Conservation (phyloP, 2,113 vertebrate species). For the Orycteropus afer region DNA sequence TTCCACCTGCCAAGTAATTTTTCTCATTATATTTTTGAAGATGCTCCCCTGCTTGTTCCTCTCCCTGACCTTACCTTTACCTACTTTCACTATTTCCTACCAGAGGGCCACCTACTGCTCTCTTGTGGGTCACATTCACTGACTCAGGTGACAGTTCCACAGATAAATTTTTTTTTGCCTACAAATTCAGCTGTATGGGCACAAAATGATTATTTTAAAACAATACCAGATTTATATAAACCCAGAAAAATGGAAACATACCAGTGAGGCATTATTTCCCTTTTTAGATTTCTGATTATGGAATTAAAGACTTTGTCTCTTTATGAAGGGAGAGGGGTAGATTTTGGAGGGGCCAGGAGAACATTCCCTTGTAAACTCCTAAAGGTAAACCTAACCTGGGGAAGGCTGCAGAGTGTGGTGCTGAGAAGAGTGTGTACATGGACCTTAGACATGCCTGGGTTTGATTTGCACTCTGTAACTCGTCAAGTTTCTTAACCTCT, state of each 20-base stretch:
- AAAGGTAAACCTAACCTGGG: neutral
- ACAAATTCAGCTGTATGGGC: neutral
- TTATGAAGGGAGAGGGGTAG: neutral
- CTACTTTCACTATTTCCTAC: neutral
- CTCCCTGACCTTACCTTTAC: neutral
- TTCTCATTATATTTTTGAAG: neutral
- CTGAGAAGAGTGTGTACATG: neutral
- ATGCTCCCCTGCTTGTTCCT: neutral
- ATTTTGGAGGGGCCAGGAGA: neutral
- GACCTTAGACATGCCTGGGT: neutral
- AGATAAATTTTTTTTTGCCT: neutral
- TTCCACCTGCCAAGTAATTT: constrained; percentile 24
- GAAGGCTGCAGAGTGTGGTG: neutral
- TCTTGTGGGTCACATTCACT: neutral
- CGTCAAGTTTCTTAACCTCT: neutral
- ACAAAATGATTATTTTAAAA: neutral
- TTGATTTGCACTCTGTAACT: neutral
- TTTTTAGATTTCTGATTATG: neutral
- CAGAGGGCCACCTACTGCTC: neutral
- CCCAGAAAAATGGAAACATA: neutral
- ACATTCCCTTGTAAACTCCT: neutral
- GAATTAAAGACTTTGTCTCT: neutral
- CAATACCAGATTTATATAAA: neutral
- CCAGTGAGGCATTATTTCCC: neutral
- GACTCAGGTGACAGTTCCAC: neutral